These are phyloP conservation scores for Corythaixoides concolor DNA, from an alignment of 2,113 vertebrate genomes.

Conservation along the genomic window DNA sequence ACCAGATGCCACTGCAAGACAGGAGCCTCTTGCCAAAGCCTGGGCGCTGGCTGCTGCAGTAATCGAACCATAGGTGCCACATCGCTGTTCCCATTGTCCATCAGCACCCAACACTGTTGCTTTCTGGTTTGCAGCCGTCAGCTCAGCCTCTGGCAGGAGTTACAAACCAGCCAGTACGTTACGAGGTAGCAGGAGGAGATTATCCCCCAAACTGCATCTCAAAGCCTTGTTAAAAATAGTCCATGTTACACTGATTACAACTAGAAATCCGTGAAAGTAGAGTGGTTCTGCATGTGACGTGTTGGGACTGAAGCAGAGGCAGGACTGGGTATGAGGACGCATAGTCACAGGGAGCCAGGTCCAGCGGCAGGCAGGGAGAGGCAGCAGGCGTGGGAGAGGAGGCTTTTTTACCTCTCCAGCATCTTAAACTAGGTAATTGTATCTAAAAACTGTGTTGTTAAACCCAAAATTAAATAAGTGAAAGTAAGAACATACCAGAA, in stretches of 20 bases:
- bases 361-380: rapidly evolving
- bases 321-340: not conserved
- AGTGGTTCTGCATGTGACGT: rapidly evolving
- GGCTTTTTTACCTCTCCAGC: not conserved
- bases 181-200: not conserved
- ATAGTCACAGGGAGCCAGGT: rapidly evolving
- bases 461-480: not conserved
- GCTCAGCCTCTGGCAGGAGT: not conserved
- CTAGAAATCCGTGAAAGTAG: rapidly evolving
- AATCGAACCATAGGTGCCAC: not conserved
- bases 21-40: not conserved
- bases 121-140: not conserved
- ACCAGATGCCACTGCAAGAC: not conserved
- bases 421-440: not conserved
- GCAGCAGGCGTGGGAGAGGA: not conserved
- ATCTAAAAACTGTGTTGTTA: not conserved
- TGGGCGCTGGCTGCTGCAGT: not conserved
- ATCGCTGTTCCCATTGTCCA: not conserved
- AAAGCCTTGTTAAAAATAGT: not conserved
- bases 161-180: not conserved
- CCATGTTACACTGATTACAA: not conserved
- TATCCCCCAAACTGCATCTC: not conserved
- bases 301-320: not conserved
- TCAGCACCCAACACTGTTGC: rapidly evolving
- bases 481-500: not conserved